phyloP scores from a whole-genome alignment of 2,113 vertebrate genomes.

The Blennius ocellaris region DNA sequence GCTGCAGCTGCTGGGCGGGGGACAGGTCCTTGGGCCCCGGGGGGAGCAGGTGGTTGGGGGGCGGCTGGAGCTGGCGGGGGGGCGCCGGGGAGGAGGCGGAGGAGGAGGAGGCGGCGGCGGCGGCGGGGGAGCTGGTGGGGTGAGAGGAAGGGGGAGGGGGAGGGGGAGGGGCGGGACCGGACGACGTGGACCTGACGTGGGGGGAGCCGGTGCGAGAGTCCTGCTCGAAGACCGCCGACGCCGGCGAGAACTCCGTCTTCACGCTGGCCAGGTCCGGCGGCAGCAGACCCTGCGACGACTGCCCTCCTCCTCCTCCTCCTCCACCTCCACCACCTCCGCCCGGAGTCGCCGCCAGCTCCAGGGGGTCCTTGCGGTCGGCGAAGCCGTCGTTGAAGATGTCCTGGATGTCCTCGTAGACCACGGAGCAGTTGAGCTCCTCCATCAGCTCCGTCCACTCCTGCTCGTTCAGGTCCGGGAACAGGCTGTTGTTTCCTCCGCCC shows the following conservation, averaged over 20 bases:
- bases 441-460: constrained; percentile 99
- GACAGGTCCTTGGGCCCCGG: constrained; percentile 85
- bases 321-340: constrained; percentile 45
- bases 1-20: constrained; percentile 88
- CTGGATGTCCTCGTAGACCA: constrained; percentile 96
- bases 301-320: constrained; percentile 55
- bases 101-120: constrained; percentile 81
- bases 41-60: constrained; percentile 81
- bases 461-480: constrained; percentile 97
- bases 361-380: constrained; percentile 92
- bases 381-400: constrained; percentile 97
- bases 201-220: constrained; percentile 90
- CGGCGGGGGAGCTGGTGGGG: constrained; percentile 83
- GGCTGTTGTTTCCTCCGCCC: constrained; percentile 88
- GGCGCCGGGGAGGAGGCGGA: constrained; percentile 85
- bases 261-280: constrained; percentile 87
- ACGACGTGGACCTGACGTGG: constrained; percentile 88
- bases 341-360: constrained; percentile 84
- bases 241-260: constrained; percentile 93
- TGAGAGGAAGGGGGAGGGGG: constrained; percentile 84
- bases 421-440: constrained; percentile 95
- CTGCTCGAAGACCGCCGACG: constrained; percentile 86
- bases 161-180: constrained; percentile 85
- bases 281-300: constrained; percentile 64
- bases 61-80: constrained; percentile 84